phyloP scores from a whole-genome alignment of 53 echinoderm and acorn worm species.

The Zoroaster sp. region DNA sequence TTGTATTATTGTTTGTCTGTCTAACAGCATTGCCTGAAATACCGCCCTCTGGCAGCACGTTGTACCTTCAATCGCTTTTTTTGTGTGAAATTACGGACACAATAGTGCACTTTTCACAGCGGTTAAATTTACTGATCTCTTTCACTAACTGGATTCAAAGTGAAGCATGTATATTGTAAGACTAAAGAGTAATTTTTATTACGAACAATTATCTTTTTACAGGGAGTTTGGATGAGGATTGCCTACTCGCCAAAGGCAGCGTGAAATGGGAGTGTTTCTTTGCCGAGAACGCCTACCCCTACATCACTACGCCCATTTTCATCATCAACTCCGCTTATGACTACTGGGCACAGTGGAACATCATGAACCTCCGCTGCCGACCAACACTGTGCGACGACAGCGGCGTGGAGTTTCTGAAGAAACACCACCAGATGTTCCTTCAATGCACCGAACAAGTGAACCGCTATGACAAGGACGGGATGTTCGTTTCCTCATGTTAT shows the following conservation, averaged over 20 bases:
- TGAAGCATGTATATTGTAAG: background rate
- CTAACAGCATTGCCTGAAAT: too few relatives aligned
- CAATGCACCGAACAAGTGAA: slow-evolving; percentile 23
- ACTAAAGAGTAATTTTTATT: background rate
- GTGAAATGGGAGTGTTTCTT: slow-evolving; percentile 78
- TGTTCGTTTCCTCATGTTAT: slow-evolving; percentile 80
- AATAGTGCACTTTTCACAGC: too few relatives aligned
- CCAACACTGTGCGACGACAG: slow-evolving; percentile 60
- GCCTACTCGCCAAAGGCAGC: background rate
- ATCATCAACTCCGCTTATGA: slow-evolving; percentile 77
- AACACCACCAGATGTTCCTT: slow-evolving; percentile 45
- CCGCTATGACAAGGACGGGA: slow-evolving; percentile 48
- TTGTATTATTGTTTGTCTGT: too few relatives aligned
- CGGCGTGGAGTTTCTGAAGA: slow-evolving; percentile 20
- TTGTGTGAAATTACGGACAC: background rate
- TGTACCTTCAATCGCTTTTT: too few relatives aligned
- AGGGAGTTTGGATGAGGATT: slow-evolving; percentile 45
- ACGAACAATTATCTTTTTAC: too few relatives aligned
- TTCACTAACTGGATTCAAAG: background rate
- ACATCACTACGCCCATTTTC: slow-evolving; percentile 69
- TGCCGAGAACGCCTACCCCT: slow-evolving; percentile 58
- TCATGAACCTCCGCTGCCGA: slow-evolving; percentile 74
- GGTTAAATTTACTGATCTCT: too few relatives aligned
- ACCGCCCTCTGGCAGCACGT: too few relatives aligned
- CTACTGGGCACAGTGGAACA: slow-evolving; percentile 80